A percentile compares a stretch with the other conserved stretches of the same genome.
Evolutionary conservation across 2,113 vertebrate species (phyloP).

Genomic region (Peromyscus maniculatus): DNA sequence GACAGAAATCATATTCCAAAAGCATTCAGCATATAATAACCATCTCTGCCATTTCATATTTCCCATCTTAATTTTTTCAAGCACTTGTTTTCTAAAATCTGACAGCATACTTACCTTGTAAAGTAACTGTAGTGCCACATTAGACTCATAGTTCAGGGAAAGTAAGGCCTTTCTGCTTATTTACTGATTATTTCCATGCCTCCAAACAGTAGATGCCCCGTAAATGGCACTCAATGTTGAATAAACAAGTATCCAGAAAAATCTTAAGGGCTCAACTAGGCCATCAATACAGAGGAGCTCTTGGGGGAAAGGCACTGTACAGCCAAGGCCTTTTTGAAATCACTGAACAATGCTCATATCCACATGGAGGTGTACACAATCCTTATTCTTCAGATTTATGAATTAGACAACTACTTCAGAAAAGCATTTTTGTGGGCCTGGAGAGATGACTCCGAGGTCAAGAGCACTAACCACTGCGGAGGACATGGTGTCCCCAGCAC

Average conservation of each 20-base stretch:
- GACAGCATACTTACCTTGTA: background rate
- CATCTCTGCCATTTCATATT: background rate
- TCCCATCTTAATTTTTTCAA: background rate
- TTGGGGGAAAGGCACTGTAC: background rate
- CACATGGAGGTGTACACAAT: background rate
- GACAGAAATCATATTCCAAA: background rate
- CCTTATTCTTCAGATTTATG: background rate
- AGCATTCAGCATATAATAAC: background rate
- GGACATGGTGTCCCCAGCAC: background rate
- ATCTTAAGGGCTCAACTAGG: background rate
- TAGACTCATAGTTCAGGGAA: background rate
- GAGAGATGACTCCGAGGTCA: background rate
- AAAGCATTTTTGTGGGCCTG: background rate
- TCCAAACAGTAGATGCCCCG: background rate
- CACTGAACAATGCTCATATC: background rate
- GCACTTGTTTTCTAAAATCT: background rate
- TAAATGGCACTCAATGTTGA: background rate
- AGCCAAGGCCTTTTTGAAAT: background rate
- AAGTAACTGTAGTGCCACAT: background rate
- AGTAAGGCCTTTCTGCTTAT: background rate
- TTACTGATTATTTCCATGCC: background rate
- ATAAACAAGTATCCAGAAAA: background rate
- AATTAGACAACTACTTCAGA: slow-evolving; percentile 30
- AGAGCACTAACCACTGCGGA: background rate
- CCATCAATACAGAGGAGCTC: background rate